Conservation (phyloP, 2,797 vertebrate genomes). For the Gymnoscopelus braueri region DNA sequence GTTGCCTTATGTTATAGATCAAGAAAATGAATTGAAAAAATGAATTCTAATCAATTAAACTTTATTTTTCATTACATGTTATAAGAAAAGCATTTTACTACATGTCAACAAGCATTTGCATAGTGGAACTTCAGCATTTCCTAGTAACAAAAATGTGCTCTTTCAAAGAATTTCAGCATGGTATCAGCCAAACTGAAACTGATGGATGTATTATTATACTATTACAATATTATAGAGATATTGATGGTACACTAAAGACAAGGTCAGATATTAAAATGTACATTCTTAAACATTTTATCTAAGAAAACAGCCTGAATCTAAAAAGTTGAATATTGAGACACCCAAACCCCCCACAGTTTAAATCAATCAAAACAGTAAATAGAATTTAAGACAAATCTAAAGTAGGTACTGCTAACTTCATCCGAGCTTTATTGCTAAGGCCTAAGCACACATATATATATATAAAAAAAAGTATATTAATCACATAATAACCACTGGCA, state of each 20-base stretch:
- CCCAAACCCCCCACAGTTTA: conserved; percentile 32
- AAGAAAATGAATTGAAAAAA: conserved; percentile 1
- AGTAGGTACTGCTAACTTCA: background rate
- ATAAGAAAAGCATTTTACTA: conserved; percentile 30
- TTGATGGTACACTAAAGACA: background rate
- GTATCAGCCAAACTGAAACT: conserved; percentile 22
- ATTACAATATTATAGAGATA: conserved; percentile 1
- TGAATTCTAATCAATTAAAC: conserved; percentile 2
- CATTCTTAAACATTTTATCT: conserved; percentile 11
- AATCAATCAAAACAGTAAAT: conserved; percentile 34
- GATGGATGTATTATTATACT: background rate
- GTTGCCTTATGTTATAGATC: background rate
- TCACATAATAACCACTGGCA: too few species aligned
- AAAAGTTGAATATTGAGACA: conserved; percentile 33
- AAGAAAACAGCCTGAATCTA: conserved; percentile 14
- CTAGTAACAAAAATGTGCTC: conserved; percentile 16
- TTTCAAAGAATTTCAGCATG: conserved; percentile 13
- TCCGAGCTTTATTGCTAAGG: background rate
- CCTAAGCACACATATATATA: background rate
- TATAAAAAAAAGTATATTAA: background rate
- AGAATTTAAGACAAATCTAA: conserved; percentile 2
- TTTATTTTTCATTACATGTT: conserved; percentile 50
- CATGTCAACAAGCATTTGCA: background rate
- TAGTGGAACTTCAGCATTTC: conserved; percentile 21
- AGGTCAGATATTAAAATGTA: conserved; percentile 26